A percentile compares a stretch with the other conserved stretches of the same genome.
Evolutionary conservation across 2,888 invertebrate genomes (phyloP).

Genomic region (Trichopria drosophilae): DNA sequence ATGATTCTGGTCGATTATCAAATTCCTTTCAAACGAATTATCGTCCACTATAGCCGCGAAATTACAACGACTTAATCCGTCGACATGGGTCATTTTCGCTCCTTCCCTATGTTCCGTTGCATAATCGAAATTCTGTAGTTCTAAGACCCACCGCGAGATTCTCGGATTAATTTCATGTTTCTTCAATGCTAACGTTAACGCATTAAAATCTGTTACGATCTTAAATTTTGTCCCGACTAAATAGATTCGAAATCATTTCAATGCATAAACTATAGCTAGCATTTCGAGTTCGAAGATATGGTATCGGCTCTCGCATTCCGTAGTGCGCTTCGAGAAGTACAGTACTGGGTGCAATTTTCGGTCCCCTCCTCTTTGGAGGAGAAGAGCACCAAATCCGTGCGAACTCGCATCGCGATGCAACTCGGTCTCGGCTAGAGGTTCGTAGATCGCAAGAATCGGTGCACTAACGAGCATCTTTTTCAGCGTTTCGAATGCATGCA

Average conservation of each 20-base stretch:
- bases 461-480: constrained; percentile 29
- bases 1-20: not conserved
- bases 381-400: constrained; percentile 38
- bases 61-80: constrained; percentile 33
- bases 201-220: constrained; percentile 28
- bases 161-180: constrained; percentile 43
- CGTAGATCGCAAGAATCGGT: constrained; percentile 43
- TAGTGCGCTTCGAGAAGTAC: constrained; percentile 9
- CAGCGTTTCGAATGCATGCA: constrained; percentile 37
- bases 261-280: constrained; percentile 26
- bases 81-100: constrained; percentile 38
- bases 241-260: constrained; percentile 39
- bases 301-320: constrained; percentile 4
- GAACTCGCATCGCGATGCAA: constrained; percentile 47
- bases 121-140: constrained; percentile 38
- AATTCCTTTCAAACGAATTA: constrained; percentile 8
- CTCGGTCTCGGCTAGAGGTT: constrained; percentile 43
- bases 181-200: constrained; percentile 34
- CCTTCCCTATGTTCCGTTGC: constrained; percentile 35
- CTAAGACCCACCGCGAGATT: constrained; percentile 41
- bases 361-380: constrained; percentile 3
- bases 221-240: constrained; percentile 34
- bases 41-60: not conserved
- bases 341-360: not conserved
- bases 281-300: constrained; percentile 12